phyloP scores from a whole-genome alignment of 2,113 vertebrate species.

The Gymnogyps californianus region DNA sequence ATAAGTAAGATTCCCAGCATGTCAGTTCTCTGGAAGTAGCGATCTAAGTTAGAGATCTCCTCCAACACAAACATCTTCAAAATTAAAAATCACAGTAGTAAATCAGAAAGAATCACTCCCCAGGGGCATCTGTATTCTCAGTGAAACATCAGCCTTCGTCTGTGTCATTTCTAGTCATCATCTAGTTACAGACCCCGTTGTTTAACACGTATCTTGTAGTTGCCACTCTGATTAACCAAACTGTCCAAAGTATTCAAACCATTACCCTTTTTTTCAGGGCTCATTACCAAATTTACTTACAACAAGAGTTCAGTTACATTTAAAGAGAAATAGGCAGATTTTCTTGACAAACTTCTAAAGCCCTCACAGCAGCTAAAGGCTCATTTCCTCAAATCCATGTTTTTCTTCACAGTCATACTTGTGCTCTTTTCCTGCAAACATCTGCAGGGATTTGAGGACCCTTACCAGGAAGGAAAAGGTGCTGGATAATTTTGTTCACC shows the following conservation, averaged over 20 bases:
- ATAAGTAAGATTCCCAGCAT: neutral
- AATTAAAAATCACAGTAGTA: conserved; percentile 9
- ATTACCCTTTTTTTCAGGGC: neutral
- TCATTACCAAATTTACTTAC: neutral
- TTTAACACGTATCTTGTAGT: neutral
- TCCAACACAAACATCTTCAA: neutral
- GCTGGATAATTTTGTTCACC: neutral
- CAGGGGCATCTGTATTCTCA: neutral
- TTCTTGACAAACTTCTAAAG: neutral
- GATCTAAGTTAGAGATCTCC: neutral
- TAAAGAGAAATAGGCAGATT: neutral
- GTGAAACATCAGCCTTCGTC: neutral
- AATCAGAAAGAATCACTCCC: neutral
- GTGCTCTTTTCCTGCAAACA: neutral
- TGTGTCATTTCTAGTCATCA: neutral
- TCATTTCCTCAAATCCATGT: neutral
- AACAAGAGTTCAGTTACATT: neutral
- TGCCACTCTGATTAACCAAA: neutral
- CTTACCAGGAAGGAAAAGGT: neutral
- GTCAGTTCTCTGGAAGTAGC: neutral
- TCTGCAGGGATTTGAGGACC: neutral
- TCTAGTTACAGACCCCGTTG: neutral
- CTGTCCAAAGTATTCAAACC: neutral
- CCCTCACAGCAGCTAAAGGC: neutral
- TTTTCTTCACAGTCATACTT: neutral